Evolutionary conservation across 92 coral and sea anemone genomes (phyloP).

Genomic region (Palythoa grandiflora): DNA sequence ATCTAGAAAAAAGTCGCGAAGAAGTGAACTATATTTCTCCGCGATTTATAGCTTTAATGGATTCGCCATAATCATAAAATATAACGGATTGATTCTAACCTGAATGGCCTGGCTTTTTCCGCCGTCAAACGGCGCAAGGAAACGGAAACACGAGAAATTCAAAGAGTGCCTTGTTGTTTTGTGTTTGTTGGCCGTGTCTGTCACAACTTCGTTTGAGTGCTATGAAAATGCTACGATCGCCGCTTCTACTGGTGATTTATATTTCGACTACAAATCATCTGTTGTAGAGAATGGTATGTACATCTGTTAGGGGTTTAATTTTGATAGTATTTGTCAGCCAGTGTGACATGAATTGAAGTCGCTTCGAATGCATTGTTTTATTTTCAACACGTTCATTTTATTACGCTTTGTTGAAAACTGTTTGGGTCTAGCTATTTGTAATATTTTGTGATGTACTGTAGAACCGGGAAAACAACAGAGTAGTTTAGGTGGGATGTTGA

Average conservation of each 20-base stretch:
- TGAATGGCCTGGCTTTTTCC: conserved; percentile 47
- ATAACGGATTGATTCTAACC: conserved; percentile 47
- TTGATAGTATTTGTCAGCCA: background rate
- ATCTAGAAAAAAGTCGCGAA: conserved; percentile 1
- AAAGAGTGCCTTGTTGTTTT: conserved; percentile 37
- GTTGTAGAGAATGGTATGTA: conserved; percentile 95
- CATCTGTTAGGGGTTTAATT: background rate
- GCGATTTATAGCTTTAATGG: conserved; percentile 17
- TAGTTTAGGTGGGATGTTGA: too few relatives aligned
- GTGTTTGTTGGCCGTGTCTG: conserved; percentile 65
- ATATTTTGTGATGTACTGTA: too few relatives aligned
- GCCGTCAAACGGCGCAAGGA: conserved; percentile 40
- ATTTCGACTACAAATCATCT: conserved; percentile 88
- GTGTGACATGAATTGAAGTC: background rate
- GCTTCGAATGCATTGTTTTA: background rate
- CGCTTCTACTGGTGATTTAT: conserved; percentile 59
- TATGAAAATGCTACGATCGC: conserved; percentile 67
- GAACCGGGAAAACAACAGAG: too few relatives aligned
- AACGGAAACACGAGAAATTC: conserved; percentile 12
- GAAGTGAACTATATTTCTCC: background rate
- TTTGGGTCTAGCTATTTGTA: too few relatives aligned
- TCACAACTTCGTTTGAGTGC: conserved; percentile 67
- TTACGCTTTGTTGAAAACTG: too few relatives aligned
- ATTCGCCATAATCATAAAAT: conserved; percentile 28
- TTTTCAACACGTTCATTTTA: too few relatives aligned